phyloP scores from a whole-genome alignment of 2,888 invertebrate genomes.

The Nomada ruficornis region DNA sequence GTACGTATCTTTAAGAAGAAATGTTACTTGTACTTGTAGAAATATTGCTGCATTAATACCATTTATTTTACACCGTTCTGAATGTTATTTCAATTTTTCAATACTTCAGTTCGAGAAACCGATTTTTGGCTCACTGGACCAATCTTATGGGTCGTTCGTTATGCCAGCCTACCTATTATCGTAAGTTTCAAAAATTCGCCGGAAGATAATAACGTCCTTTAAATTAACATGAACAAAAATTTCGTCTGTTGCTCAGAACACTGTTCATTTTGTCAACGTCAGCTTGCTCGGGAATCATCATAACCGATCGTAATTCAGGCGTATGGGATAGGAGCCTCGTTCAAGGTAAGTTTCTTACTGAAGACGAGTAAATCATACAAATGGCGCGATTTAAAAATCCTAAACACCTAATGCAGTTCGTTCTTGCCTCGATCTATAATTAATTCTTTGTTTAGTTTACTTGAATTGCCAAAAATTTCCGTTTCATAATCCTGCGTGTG shows the following conservation, averaged over 20 bases:
- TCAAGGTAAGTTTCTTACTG: slow-evolving; percentile 85
- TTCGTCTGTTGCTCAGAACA: slow-evolving; percentile 86
- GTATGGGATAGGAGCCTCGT: slow-evolving; percentile 95
- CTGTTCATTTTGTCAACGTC: slow-evolving; percentile 94
- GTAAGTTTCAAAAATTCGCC: slow-evolving; percentile 85
- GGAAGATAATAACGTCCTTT: not conserved
- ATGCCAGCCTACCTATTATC: slow-evolving; percentile 93
- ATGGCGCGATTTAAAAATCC: too few species aligned
- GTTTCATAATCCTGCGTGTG: too few species aligned
- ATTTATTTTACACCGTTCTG: too few species aligned
- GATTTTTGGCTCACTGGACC: slow-evolving; percentile 88
- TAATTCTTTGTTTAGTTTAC: not conserved
- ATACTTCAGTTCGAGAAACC: slow-evolving; percentile 87
- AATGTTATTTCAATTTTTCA: slow-evolving; percentile 42
- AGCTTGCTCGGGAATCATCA: slow-evolving; percentile 92
- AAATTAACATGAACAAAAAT: not conserved
- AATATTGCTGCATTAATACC: too few species aligned
- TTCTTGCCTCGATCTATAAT: too few species aligned
- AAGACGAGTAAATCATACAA: too few species aligned
- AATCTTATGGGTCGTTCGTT: slow-evolving; percentile 92
- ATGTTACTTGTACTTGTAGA: too few species aligned
- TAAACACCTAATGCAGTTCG: too few species aligned
- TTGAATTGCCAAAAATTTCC: too few species aligned
- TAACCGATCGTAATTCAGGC: slow-evolving; percentile 92
- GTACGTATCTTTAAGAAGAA: too few species aligned